Base-by-base conservation (phyloP, 2,888 invertebrate genomes). In the Sarcophaga variegata region DNA sequence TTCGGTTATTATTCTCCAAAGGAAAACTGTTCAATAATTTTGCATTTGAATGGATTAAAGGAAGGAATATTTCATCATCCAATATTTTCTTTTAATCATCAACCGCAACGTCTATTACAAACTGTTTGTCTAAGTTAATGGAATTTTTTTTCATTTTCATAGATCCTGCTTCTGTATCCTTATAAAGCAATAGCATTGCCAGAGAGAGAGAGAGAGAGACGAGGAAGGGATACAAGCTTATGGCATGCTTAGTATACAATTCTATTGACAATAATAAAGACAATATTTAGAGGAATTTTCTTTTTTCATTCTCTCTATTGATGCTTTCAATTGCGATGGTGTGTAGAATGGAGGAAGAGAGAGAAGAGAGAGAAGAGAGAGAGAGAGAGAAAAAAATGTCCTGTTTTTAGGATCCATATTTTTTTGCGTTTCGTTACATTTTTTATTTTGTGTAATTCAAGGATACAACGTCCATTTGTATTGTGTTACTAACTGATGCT, bases 41-140 rank as follows among this genome's bases (percentile, higher is more conserved):
- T 25, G 20, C 37, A 72, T 74, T 67, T 49, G 27, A 27, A 64
- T 27, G 1, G 12, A 45, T 70, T 3, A 59, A 37, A 8, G 37
- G 37, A 37, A 10, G 37, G 10, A 37, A 10, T 37, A 37, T 37
- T 54, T 54, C 54, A 14, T 54, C 17, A 14, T 1, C 12, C 54
- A 54, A 54, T 54, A 54, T 54, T 54, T 54, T 54, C 37, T 25
- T 76, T 45, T 64, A 0, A 49, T 49, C 49, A 54, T 54, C 67
- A 45, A 8, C 25, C 54, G 20, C 4, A 22, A 64, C 47, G 27
- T 71, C 47, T 20, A 27, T 59, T 75, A 4, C 37, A 22, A 71
- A 75, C 64, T 83, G 83, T 83, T 86, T 81, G 81, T 60, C 76
- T 64, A 86, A 80, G 83, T 83, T 86, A 83, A 83, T 83, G 76